Base-by-base conservation (phyloP, 2,888 invertebrate genomes). In the Habroteleia sp. region DNA sequence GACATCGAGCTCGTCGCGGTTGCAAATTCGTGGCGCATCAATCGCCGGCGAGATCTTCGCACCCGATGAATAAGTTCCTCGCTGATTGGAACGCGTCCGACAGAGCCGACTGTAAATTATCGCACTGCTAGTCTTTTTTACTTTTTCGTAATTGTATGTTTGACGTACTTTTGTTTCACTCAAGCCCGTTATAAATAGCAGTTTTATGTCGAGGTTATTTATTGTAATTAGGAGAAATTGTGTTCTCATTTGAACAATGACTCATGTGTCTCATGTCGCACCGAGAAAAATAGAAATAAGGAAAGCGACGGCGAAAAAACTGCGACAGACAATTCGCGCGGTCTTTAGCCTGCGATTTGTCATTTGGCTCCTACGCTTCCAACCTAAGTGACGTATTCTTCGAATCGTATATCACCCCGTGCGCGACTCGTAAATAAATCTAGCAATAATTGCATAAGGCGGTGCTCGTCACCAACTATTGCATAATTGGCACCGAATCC, bases 311-410 rank as follows among this genome's bases (percentile, higher is more conserved):
- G 8, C 27, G 16, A 13, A 42, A 63, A 42, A 52, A 50, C 13
- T 3, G 27, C 14, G 69, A 50, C 31, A 52, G 37, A 58, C 58
- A 44, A 52, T 71, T 56, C 56, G 56, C 56, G 48, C 48, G 63
- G 72, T 73, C 72, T 73, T 73, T 73, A 73, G 72, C 50, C 72
- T 66, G 66, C 66, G 48, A 74, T 74, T 74, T 66, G 73, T 74
- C 73, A 74, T 46, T 54, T 14, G 46, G 17, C 73, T 52, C 73
- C 66, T 68, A 74, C 74, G 60, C 66, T 46, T 46, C 42, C 37
- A 65, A 58, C 50, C 42, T 35, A 35, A 58, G 60, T 54, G 66
- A 74, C 66, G 74, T 68, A 56, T 74, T 60, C 42, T 29, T 27
- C 54, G 66, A 58, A 69, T 8, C 48, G 44, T 74, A 69, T 50